Percentiles rank a stretch among this genome's conserved stretches.
phyloP scores from a whole-genome alignment of 64 coral and sea anemone species.

The Astreopora myriophthalma region DNA sequence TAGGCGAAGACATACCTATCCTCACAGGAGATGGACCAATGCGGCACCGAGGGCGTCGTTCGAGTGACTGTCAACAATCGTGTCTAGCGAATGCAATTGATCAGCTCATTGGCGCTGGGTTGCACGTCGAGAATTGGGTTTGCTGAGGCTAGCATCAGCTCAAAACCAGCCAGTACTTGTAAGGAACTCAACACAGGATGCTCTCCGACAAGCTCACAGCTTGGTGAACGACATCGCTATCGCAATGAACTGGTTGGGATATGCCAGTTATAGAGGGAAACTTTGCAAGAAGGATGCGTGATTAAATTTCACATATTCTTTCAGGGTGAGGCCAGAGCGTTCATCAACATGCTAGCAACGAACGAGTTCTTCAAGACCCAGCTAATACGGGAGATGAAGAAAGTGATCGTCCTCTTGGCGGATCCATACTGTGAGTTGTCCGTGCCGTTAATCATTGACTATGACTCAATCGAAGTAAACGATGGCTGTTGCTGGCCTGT shows the following conservation, averaged over 20 bases:
- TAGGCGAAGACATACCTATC: no score
- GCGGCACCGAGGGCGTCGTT: background rate
- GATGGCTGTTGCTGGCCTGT: slow-evolving; percentile 1
- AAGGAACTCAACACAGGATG: no score
- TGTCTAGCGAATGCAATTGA: no score
- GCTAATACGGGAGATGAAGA: background rate
- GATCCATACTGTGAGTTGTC: slow-evolving; percentile 17
- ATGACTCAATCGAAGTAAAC: slow-evolving; percentile 16
- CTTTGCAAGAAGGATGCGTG: background rate
- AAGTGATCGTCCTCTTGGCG: background rate
- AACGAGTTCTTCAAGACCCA: background rate
- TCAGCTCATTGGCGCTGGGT: background rate
- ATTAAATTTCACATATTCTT: background rate
- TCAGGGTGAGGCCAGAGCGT: background rate
- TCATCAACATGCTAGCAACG: background rate
- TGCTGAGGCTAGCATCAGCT: background rate
- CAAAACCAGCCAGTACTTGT: no score
- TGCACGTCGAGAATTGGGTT: background rate
- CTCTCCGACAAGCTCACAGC: slow-evolving; percentile 16
- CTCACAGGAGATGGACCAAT: no score
- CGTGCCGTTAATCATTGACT: background rate
- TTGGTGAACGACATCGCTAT: slow-evolving; percentile 38
- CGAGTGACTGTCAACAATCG: no score
- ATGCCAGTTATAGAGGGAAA: background rate
- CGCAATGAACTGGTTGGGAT: background rate